These are phyloP conservation scores for Pollenia angustigena DNA, from an alignment of 2,888 invertebrate genomes.

Conservation along the genomic window DNA sequence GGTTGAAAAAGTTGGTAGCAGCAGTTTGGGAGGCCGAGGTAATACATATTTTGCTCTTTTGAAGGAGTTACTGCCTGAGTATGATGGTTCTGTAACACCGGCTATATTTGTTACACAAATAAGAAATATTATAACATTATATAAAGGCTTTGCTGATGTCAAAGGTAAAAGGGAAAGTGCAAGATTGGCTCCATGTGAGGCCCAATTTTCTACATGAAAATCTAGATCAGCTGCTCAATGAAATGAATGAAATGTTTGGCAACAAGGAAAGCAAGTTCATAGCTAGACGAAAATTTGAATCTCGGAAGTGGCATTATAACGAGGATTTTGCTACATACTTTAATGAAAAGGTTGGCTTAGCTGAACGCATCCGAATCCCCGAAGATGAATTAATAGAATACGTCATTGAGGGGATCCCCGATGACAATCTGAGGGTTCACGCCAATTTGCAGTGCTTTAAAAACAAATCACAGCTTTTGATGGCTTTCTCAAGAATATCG, in stretches of 20 bases:
- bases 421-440: conserved; percentile 38
- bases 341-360: neutral
- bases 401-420: conserved; percentile 58
- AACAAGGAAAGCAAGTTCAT: conserved; percentile 34
- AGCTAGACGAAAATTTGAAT: conserved; percentile 40
- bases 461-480: conserved; percentile 52
- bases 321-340: conserved; percentile 48
- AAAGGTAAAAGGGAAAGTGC: conserved; percentile 46
- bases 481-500: conserved; percentile 55
- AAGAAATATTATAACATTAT: conserved; percentile 7
- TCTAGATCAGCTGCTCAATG: conserved; percentile 41
- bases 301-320: conserved; percentile 31
- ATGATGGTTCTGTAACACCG: conserved; percentile 6
- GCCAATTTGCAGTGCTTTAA: conserved; percentile 41
- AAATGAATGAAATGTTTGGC: conserved; percentile 38
- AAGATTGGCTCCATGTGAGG: conserved; percentile 60
- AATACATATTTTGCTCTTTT: conserved; percentile 14
- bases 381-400: conserved; percentile 48
- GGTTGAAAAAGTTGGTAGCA: neutral
- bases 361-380: neutral
- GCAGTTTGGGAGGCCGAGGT: neutral
- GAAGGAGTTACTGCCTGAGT: conserved; percentile 36
- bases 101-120: conserved; percentile 21
- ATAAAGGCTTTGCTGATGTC: conserved; percentile 32
- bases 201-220: conserved; percentile 56